Percentiles rank a stretch among this genome's conserved stretches.
phyloP scores from a whole-genome alignment of 2,888 invertebrate genomes.

The Saturnia japonica region DNA sequence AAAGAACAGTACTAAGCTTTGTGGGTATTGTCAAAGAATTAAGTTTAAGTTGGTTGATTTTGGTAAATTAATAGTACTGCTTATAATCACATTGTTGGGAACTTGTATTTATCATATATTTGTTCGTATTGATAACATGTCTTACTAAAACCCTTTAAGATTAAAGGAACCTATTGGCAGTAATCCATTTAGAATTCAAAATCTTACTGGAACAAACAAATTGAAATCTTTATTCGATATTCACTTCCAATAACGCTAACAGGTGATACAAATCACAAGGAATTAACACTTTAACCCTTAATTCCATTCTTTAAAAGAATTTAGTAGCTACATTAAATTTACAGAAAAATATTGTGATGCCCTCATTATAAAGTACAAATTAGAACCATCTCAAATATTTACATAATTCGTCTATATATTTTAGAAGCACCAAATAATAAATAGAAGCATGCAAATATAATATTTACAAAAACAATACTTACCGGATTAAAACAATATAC shows the following conservation, averaged over 20 bases:
- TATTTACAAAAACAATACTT: conserved; percentile 40
- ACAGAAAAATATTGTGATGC: background rate
- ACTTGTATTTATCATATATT: background rate
- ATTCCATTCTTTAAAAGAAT: background rate
- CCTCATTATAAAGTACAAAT: background rate
- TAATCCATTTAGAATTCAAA: too few relatives aligned
- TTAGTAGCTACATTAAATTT: background rate
- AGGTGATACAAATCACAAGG: background rate
- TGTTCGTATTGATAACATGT: background rate
- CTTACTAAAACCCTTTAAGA: background rate
- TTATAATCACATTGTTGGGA: too few relatives aligned
- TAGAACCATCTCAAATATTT: background rate
- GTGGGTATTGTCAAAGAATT: background rate
- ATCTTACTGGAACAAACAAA: too few relatives aligned
- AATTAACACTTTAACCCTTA: background rate
- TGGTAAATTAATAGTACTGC: background rate
- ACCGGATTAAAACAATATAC: conserved; percentile 43
- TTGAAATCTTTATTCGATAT: background rate
- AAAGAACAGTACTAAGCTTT: background rate
- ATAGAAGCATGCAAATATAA: conserved; percentile 23
- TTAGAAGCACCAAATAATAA: conserved; percentile 11
- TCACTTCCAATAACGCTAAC: background rate
- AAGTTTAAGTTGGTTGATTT: background rate
- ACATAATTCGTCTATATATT: background rate
- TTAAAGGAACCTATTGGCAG: background rate